These are phyloP conservation scores for Dolichopus griseipennis DNA, from an alignment of 2,888 invertebrate species.

Conservation along the genomic window DNA sequence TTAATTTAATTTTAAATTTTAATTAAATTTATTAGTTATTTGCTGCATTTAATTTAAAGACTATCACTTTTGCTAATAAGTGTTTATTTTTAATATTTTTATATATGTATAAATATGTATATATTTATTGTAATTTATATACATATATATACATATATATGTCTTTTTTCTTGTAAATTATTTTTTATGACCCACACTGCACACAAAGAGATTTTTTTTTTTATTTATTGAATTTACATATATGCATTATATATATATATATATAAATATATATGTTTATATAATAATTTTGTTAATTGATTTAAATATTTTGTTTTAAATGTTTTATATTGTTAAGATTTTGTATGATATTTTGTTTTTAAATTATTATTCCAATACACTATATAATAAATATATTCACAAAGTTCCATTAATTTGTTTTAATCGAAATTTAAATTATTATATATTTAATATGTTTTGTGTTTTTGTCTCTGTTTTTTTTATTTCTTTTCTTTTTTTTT, in stretches of 20 bases:
- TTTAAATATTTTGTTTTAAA: neutral
- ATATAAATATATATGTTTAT: neutral
- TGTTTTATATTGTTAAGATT: neutral
- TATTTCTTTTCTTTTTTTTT: neutral
- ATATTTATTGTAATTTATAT: neutral
- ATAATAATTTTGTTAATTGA: too few relatives aligned
- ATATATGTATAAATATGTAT: neutral
- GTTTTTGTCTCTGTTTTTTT: too few relatives aligned
- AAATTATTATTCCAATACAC: constrained; percentile 6
- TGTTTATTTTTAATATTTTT: neutral
- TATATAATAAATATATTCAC: neutral
- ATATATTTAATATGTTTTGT: neutral
- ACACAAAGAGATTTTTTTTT: neutral
- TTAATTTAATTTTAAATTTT: neutral
- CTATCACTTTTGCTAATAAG: neutral
- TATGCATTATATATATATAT: neutral
- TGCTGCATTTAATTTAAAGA: neutral
- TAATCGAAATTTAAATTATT: neutral
- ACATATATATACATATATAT: neutral
- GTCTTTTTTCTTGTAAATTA: neutral
- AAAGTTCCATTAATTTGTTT: neutral
- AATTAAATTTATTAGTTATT: neutral
- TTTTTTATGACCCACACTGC: neutral
- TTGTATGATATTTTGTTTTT: neutral
- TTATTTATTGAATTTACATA: neutral